phyloP scores from a whole-genome alignment of 2,797 vertebrate species.

The Pipistrellus pipistrellus region DNA sequence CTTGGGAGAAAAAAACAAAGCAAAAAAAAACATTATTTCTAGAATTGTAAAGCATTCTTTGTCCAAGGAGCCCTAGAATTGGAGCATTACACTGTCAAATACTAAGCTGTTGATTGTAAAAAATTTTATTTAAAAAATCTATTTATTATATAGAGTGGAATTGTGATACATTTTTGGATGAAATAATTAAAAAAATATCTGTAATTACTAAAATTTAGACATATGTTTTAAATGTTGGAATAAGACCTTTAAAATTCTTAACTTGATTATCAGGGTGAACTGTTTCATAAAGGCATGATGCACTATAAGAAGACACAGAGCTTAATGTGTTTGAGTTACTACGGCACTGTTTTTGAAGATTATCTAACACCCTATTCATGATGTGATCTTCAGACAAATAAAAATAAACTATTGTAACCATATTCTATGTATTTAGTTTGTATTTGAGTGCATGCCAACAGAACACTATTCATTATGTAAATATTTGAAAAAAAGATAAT shows the following conservation, averaged over 20 bases:
- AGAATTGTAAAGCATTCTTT: background rate
- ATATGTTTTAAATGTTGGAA: conserved; percentile 9
- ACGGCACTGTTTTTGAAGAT: background rate
- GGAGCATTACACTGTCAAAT: background rate
- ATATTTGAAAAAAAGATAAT: conserved; percentile 10
- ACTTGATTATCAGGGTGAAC: conserved; percentile 16
- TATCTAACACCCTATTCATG: background rate
- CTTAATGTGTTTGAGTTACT: background rate
- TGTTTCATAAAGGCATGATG: background rate
- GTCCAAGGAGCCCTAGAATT: background rate
- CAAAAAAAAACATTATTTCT: conserved; percentile 17
- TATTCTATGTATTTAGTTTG: background rate
- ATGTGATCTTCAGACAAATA: background rate
- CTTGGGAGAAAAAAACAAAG: background rate
- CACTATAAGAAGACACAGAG: background rate
- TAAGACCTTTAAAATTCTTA: conserved; percentile 1
- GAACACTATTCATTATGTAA: conserved; percentile 17
- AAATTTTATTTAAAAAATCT: background rate
- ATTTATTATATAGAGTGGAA: background rate
- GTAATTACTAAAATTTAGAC: conserved; percentile 27
- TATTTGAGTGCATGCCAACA: background rate
- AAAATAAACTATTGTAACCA: conserved; percentile 7
- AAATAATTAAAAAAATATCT: conserved; percentile 16
- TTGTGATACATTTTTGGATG: background rate
- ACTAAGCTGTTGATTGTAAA: background rate